Percentiles rank a stretch among this genome's conserved stretches.
Evolutionary conservation across 2,113 vertebrate species (phyloP).

Genomic region (Canis aureus): DNA sequence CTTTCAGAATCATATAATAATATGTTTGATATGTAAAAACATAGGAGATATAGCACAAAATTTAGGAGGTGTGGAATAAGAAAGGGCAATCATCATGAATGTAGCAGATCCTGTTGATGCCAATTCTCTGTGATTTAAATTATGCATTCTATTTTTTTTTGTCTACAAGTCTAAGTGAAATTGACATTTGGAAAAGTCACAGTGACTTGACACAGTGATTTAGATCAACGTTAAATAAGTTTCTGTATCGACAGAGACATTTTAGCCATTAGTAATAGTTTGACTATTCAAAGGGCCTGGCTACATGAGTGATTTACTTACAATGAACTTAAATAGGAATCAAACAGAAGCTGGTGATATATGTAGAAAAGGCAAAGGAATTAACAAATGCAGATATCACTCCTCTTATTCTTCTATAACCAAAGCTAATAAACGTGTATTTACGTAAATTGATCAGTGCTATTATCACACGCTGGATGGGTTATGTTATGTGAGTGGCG

Average conservation of each 20-base stretch:
- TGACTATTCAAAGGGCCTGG: neutral
- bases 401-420: neutral
- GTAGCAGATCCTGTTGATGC: neutral
- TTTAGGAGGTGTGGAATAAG: neutral
- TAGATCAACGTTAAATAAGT: constrained; percentile 49
- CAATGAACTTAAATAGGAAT: neutral
- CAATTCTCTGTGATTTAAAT: neutral
- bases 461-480: neutral
- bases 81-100: neutral
- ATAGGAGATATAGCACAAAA: neutral
- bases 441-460: constrained; percentile 35
- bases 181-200: constrained; percentile 56
- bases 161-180: constrained; percentile 54
- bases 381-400: neutral
- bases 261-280: constrained; percentile 4
- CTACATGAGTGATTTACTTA: neutral
- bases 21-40: neutral
- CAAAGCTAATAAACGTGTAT: neutral
- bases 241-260: constrained; percentile 24
- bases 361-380: neutral
- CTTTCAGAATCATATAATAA: neutral
- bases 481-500: neutral
- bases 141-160: neutral
- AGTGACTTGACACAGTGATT: constrained; percentile 57
- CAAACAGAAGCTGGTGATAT: neutral